These are phyloP conservation scores for Osmerus eperlanus DNA, from an alignment of 2,113 vertebrate genomes.

Conservation along the genomic window DNA sequence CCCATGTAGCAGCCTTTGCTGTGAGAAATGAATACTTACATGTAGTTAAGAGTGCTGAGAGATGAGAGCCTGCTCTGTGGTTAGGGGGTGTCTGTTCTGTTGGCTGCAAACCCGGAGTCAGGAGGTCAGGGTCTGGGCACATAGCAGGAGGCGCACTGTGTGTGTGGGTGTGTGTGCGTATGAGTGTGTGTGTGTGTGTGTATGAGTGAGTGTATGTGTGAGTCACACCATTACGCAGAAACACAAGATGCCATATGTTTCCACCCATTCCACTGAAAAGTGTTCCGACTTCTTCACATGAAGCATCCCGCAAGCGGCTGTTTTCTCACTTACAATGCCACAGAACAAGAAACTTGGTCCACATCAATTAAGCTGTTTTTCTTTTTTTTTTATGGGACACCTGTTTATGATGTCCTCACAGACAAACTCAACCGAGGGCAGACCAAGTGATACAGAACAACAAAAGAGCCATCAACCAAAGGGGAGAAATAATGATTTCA, in stretches of 20 bases:
- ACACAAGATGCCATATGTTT: conserved; percentile 57
- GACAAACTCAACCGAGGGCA: conserved; percentile 17
- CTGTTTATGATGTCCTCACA: conserved; percentile 43
- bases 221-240: conserved; percentile 53
- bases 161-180: conserved; percentile 22
- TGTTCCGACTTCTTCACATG: conserved; percentile 35
- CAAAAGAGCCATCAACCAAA: neutral
- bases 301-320: conserved; percentile 39
- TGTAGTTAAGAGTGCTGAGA: conserved; percentile 4
- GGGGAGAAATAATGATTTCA: conserved; percentile 15
- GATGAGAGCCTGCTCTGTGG: conserved; percentile 40
- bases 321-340: conserved; percentile 38
- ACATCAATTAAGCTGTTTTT: conserved; percentile 24
- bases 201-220: conserved; percentile 27
- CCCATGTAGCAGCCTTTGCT: conserved; percentile 40
- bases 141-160: conserved; percentile 38
- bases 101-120: conserved; percentile 44
- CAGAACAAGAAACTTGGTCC: conserved; percentile 17
- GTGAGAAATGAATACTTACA: conserved; percentile 32
- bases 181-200: conserved; percentile 7
- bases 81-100: conserved; percentile 45
- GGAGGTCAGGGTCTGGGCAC: conserved; percentile 39
- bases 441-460: conserved; percentile 21
- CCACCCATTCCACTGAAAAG: conserved; percentile 46
- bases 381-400: conserved; percentile 29